Conservation (phyloP, 2,888 invertebrate species). For the Drosophila maculinotata region DNA sequence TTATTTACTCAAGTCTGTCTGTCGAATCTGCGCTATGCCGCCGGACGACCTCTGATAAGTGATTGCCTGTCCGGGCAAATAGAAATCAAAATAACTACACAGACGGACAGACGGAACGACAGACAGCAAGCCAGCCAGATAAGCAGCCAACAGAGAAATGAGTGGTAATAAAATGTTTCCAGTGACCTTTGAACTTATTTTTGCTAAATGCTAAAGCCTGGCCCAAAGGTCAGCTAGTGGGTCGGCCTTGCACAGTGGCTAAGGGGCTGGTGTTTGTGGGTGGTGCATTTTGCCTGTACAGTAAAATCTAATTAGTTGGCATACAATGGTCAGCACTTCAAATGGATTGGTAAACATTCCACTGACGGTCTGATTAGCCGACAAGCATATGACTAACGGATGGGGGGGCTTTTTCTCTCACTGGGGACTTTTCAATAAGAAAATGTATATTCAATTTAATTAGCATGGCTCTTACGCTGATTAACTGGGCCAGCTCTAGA, state of each 20-base stretch:
- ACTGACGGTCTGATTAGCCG: conserved; percentile 48
- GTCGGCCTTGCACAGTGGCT: too few species aligned
- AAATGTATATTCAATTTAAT: conserved; percentile 32
- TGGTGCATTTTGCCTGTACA: conserved; percentile 10
- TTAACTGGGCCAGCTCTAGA: conserved; percentile 20
- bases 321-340: conserved; percentile 39
- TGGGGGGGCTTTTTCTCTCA: conserved; percentile 1
- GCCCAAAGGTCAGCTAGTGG: conserved; percentile 40
- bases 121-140: conserved; percentile 26
- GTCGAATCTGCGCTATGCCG: conserved; percentile 37
- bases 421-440: conserved; percentile 33
- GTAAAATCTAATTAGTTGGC: conserved; percentile 61
- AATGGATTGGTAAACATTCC: conserved; percentile 69
- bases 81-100: conserved; percentile 63
- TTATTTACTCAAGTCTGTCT: conserved; percentile 53
- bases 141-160: conserved; percentile 36
- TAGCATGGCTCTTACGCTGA: conserved; percentile 37
- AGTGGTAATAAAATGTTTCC: conserved; percentile 44
- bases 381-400: conserved; percentile 11
- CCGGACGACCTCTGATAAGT: conserved; percentile 56
- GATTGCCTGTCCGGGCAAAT: conserved; percentile 66
- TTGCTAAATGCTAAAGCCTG: conserved; percentile 18
- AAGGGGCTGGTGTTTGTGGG: not conserved
- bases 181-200: conserved; percentile 56
- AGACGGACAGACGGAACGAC: not conserved